Evolutionary conservation across 2,888 invertebrate genomes (phyloP).

Genomic region (Lasius platythorax): DNA sequence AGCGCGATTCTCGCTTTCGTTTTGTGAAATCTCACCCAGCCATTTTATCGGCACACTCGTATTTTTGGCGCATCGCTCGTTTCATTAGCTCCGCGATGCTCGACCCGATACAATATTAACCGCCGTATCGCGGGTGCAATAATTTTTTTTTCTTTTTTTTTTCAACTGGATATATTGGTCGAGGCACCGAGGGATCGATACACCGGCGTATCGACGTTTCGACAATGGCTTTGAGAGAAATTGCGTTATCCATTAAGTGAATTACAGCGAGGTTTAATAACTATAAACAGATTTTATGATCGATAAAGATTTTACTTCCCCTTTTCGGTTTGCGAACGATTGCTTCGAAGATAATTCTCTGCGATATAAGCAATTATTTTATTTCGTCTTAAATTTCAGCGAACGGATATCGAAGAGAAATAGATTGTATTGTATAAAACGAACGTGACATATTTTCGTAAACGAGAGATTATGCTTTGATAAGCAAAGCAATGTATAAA

Average conservation of each 20-base stretch:
- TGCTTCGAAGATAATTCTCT: background rate
- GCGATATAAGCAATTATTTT: conserved; percentile 8
- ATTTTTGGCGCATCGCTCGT: background rate
- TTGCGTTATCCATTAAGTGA: conserved; percentile 33
- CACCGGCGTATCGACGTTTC: conserved; percentile 2
- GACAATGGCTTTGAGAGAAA: conserved; percentile 21
- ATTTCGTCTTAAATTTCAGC: background rate
- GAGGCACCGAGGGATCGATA: background rate
- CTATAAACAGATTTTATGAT: conserved; percentile 25
- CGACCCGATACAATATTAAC: conserved; percentile 29
- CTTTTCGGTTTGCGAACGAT: background rate
- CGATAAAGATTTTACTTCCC: conserved; percentile 17
- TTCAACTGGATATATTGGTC: background rate
- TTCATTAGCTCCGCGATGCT: conserved; percentile 21
- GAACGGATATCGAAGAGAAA: background rate
- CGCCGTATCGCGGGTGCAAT: conserved; percentile 15
- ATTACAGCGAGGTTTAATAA: conserved; percentile 39
- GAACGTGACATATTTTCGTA: background rate
- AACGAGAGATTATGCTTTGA: background rate
- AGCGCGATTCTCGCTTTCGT: conserved; percentile 40
- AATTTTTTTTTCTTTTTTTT: conserved; percentile 24
- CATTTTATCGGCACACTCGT: conserved; percentile 17
- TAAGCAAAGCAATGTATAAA: background rate
- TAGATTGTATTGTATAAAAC: background rate
- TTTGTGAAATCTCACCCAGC: conserved; percentile 35